A percentile compares a stretch with the other conserved stretches of the same genome.
phyloP scores from a whole-genome alignment of 2,888 invertebrate species.

The Megalurothrips usitatus region DNA sequence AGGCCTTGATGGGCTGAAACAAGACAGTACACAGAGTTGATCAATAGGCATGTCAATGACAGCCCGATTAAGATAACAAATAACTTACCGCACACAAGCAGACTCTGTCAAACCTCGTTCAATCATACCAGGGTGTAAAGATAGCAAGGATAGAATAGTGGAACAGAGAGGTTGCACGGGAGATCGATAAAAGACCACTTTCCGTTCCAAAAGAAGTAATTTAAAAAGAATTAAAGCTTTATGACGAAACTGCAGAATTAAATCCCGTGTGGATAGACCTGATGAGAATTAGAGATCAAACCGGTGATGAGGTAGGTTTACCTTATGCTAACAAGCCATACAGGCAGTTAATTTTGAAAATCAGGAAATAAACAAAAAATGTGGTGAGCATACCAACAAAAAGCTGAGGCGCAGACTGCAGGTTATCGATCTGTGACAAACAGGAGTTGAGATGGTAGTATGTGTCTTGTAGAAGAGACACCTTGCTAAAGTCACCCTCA shows the following conservation, averaged over 20 bases:
- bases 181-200: conserved; percentile 86
- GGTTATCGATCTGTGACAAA: conserved; percentile 53
- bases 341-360: neutral
- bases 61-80: conserved; percentile 22
- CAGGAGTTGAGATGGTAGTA: conserved; percentile 88
- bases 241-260: conserved; percentile 82
- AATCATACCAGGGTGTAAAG: conserved; percentile 83
- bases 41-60: neutral
- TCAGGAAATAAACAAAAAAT: neutral
- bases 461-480: conserved; percentile 82
- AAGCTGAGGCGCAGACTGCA: conserved; percentile 51
- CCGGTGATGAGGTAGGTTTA: neutral
- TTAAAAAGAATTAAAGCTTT: conserved; percentile 91
- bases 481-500: conserved; percentile 87
- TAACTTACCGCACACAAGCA: conserved; percentile 68
- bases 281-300: conserved; percentile 42
- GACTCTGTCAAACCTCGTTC: conserved; percentile 78
- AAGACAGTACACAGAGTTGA: conserved; percentile 29
- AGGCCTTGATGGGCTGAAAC: conserved; percentile 59
- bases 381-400: conserved; percentile 56
- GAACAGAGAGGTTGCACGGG: conserved; percentile 87
- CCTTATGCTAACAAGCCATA: conserved; percentile 7
- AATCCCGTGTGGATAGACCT: conserved; percentile 78
- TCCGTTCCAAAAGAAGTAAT: conserved; percentile 78
- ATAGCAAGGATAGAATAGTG: conserved; percentile 79